These are phyloP conservation scores for Caranx melampygus DNA, from an alignment of 2,113 vertebrate genomes.

Conservation along the genomic window DNA sequence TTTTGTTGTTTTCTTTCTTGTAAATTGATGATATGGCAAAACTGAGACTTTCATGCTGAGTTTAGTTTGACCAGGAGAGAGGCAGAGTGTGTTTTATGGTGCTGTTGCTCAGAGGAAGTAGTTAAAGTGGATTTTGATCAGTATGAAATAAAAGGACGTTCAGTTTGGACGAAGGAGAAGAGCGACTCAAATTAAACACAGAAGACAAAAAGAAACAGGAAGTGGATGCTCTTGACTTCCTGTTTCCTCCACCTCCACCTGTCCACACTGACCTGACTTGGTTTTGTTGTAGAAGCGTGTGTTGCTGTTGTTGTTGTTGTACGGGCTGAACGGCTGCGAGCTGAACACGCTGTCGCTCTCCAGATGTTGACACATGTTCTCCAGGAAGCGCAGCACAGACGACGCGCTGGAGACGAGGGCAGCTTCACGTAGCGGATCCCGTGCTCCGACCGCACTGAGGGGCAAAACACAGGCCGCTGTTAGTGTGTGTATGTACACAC, in stretches of 20 bases:
- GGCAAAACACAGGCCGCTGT: slow-evolving; percentile 38
- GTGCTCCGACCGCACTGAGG: slow-evolving; percentile 90
- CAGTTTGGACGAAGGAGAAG: not conserved
- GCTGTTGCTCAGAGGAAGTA: not conserved
- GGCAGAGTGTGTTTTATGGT: not conserved
- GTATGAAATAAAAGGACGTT: not conserved
- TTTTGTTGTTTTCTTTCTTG: too few relatives aligned
- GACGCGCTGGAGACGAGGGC: slow-evolving; percentile 94
- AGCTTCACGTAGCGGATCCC: slow-evolving; percentile 93
- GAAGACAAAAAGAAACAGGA: not conserved
- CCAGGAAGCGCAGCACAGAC: slow-evolving; percentile 94
- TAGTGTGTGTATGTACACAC: slow-evolving; percentile 19
- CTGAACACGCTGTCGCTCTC: slow-evolving; percentile 96
- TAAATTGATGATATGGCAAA: too few relatives aligned
- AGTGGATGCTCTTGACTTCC: not conserved
- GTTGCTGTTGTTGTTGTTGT: slow-evolving; percentile 49
- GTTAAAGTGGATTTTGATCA: not conserved
- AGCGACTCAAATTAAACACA: not conserved
- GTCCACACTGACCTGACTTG: slow-evolving; percentile 74
- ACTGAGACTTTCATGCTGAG: too few relatives aligned
- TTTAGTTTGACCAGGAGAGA: not conserved
- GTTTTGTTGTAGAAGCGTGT: slow-evolving; percentile 77
- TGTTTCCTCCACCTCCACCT: not conserved
- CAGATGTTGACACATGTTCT: slow-evolving; percentile 94
- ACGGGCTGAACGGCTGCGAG: slow-evolving; percentile 94